These are phyloP conservation scores for Pseudolycoriella hygida DNA, from an alignment of 2,888 invertebrate genomes.

Conservation along the genomic window DNA sequence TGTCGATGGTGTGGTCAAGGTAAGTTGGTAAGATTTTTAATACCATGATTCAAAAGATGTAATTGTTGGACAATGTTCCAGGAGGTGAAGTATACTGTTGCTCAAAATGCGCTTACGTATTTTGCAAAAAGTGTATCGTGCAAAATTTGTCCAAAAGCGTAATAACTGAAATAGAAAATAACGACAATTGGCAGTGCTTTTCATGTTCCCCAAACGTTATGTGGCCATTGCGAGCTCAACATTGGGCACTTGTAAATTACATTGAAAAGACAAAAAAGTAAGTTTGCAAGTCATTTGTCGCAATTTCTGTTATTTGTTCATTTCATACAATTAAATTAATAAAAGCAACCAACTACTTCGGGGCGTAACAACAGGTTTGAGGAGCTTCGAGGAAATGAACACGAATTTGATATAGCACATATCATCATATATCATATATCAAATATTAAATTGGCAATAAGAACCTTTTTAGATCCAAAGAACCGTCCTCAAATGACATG, in stretches of 20 bases:
- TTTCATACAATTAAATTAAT: too few relatives aligned
- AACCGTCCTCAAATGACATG: too few relatives aligned
- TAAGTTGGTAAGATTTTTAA: neutral
- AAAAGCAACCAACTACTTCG: too few relatives aligned
- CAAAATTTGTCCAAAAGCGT: constrained; percentile 48
- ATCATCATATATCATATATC: too few relatives aligned
- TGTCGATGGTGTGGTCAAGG: constrained; percentile 72
- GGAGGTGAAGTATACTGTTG: constrained; percentile 61
- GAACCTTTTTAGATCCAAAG: too few relatives aligned
- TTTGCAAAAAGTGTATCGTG: constrained; percentile 61
- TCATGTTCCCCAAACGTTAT: constrained; percentile 49
- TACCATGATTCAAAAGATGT: neutral
- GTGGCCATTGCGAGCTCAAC: constrained; percentile 45
- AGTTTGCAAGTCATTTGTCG: constrained; percentile 11
- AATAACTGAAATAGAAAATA: constrained; percentile 51
- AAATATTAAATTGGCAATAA: too few relatives aligned
- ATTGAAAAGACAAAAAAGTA: constrained; percentile 37
- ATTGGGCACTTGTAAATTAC: constrained; percentile 53
- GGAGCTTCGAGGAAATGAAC: too few relatives aligned
- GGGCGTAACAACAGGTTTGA: too few relatives aligned
- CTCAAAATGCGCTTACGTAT: constrained; percentile 53
- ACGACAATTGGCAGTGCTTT: constrained; percentile 68
- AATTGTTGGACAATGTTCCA: neutral
- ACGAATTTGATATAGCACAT: too few relatives aligned
- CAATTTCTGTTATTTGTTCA: too few relatives aligned